These are phyloP conservation scores for Pteropus alecto DNA, from an alignment of 2,113 vertebrate genomes.

Conservation along the genomic window DNA sequence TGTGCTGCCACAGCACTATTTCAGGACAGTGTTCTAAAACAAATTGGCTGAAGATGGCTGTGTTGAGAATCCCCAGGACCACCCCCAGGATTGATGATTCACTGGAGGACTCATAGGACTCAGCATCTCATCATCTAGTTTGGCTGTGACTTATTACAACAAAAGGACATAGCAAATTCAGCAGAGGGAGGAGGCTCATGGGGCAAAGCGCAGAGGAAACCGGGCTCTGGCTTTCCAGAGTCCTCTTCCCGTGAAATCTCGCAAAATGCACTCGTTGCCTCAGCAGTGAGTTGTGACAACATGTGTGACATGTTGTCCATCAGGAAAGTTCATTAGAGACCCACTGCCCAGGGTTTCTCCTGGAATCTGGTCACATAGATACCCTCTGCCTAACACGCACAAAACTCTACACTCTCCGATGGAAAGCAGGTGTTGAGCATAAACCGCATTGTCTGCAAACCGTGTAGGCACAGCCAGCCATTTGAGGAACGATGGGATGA, in stretches of 20 bases:
- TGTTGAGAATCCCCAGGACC: background rate
- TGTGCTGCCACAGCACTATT: rapidly evolving
- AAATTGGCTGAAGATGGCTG: background rate
- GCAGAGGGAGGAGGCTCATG: background rate
- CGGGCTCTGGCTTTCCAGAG: background rate
- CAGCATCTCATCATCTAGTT: background rate
- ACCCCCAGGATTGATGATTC: background rate
- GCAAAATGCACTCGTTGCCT: background rate
- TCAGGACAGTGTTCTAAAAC: background rate
- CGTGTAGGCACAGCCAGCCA: background rate
- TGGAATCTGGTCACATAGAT: background rate
- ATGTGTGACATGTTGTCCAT: rapidly evolving
- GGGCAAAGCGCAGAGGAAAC: background rate
- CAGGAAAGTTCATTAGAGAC: background rate
- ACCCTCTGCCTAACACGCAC: background rate
- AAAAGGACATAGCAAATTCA: background rate
- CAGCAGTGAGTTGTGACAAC: background rate
- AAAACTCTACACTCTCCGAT: background rate
- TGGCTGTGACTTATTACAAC: background rate
- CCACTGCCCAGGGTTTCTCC: background rate
- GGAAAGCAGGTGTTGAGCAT: background rate
- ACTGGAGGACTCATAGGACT: background rate
- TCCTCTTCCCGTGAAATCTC: background rate
- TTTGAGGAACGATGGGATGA: rapidly evolving
- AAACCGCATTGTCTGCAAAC: background rate